Conservation (phyloP, 2,113 vertebrate genomes). For the Tenebrosternarchus preto region DNA sequence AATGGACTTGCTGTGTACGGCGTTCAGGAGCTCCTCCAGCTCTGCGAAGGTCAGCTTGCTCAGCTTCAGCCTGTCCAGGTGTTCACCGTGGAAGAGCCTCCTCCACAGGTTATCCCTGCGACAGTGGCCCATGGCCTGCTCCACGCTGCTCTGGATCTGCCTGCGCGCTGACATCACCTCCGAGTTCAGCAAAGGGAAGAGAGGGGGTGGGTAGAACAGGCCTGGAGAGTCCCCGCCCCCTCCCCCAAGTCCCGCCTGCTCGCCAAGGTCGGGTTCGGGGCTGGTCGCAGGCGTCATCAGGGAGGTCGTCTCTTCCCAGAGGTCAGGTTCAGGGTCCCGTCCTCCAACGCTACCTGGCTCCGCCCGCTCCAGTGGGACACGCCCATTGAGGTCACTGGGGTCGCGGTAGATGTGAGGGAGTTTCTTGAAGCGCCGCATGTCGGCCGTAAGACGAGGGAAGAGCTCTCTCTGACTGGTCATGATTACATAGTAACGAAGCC, state of each 20-base stretch:
- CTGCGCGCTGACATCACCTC: constrained; percentile 85
- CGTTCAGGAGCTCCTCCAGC: constrained; percentile 91
- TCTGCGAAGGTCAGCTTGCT: constrained; percentile 87
- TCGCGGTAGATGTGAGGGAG: constrained; percentile 85
- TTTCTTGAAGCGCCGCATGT: constrained; percentile 93
- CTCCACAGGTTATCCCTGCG: constrained; percentile 96
- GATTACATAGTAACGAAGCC: constrained; percentile 90
- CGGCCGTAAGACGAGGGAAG: constrained; percentile 90
- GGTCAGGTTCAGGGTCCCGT: constrained; percentile 66
- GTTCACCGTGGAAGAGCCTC: constrained; percentile 93
- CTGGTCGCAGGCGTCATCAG: constrained; percentile 18
- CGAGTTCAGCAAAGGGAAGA: constrained; percentile 86
- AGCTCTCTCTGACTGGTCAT: constrained; percentile 97
- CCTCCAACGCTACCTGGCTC: constrained; percentile 53
- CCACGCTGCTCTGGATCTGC: constrained; percentile 87
- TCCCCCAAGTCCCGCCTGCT: constrained; percentile 62
- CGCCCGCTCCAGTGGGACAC: constrained; percentile 61
- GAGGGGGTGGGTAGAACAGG: constrained; percentile 77
- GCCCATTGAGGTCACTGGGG: constrained; percentile 68
- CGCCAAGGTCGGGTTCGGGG: constrained; percentile 67
- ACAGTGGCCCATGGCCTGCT: constrained; percentile 94
- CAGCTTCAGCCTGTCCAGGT: constrained; percentile 89
- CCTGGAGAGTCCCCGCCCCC: constrained; percentile 59
- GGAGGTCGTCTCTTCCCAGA: constrained; percentile 74
- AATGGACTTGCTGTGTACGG: constrained; percentile 90